A percentile compares a stretch with the other conserved stretches of the same genome.
Conservation (phyloP, 2,888 invertebrate species). For the Eulithis prunata region DNA sequence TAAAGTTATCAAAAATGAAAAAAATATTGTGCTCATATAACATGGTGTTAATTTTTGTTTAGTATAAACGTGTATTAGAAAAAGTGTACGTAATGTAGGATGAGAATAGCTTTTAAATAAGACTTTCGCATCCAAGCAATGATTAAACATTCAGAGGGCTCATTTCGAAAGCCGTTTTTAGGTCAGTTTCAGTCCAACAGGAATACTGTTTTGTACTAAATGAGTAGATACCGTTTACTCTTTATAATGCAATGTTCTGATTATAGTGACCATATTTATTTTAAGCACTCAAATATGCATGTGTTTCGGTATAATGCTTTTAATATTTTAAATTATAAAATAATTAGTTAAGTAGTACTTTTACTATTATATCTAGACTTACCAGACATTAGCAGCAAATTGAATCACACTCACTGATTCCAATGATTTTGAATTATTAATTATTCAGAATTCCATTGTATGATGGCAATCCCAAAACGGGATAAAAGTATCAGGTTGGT, state of each 20-base stretch:
- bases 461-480: slow-evolving; percentile 24
- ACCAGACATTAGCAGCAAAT: slow-evolving; percentile 21
- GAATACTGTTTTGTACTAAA: slow-evolving; percentile 27
- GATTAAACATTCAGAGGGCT: slow-evolving; percentile 44
- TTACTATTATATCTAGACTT: slow-evolving; percentile 22
- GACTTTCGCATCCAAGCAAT: slow-evolving; percentile 38
- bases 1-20: neutral
- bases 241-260: neutral
- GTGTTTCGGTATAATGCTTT: neutral
- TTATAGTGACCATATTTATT: slow-evolving; percentile 3
- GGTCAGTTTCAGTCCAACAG: slow-evolving; percentile 38
- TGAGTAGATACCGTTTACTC: neutral
- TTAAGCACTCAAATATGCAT: neutral
- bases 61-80: neutral
- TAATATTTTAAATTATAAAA: no score
- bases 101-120: slow-evolving; percentile 38
- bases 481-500: slow-evolving; percentile 21
- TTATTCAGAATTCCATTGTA: slow-evolving; percentile 12
- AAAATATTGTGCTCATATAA: neutral
- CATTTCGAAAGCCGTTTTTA: slow-evolving; percentile 42
- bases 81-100: slow-evolving; percentile 13
- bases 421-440: neutral
- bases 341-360: no score
- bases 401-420: slow-evolving; percentile 13
- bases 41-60: neutral